Percentiles rank a stretch among this genome's conserved stretches.
These are phyloP conservation scores for Leguminivora glycinivorella DNA, from an alignment of 1,140 invertebrate species.

Conservation along the genomic window DNA sequence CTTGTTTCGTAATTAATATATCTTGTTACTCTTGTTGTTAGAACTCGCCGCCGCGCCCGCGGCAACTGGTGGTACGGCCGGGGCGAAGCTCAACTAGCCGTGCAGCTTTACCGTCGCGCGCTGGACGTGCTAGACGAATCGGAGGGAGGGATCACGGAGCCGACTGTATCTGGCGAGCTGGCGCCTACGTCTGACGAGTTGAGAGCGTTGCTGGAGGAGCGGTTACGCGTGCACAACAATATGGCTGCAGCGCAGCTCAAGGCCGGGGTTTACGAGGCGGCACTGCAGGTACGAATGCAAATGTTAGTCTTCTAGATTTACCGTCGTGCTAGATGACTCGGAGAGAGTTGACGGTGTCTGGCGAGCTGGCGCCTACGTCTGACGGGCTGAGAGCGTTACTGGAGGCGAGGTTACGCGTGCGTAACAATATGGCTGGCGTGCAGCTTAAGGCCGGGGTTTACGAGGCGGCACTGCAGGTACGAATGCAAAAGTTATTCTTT, in stretches of 20 bases:
- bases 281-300: slow-evolving; percentile 75
- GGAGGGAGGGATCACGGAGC: slow-evolving; percentile 79
- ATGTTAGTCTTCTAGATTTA: too few species aligned
- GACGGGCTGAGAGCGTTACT: too few species aligned
- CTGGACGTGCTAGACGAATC: slow-evolving; percentile 88
- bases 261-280: slow-evolving; percentile 89
- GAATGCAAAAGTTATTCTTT: too few species aligned
- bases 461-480: slow-evolving; percentile 89
- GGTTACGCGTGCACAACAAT: slow-evolving; percentile 92
- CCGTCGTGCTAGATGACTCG: too few species aligned
- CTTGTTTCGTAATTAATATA: too few species aligned
- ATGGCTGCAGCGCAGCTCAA: slow-evolving; percentile 94
- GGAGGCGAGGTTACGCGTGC: too few species aligned
- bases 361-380: too few species aligned
- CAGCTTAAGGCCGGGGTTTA: too few species aligned
- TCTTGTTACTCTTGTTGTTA: slow-evolving; percentile 54
- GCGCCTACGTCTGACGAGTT: slow-evolving; percentile 48
- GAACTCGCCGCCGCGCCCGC: slow-evolving; percentile 88
- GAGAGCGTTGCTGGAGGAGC: slow-evolving; percentile 83
- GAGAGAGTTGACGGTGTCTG: too few species aligned
- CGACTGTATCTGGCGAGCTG: slow-evolving; percentile 57
- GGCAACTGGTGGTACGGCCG: slow-evolving; percentile 94
- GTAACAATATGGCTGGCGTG: too few species aligned
- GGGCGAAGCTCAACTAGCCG: slow-evolving; percentile 86
- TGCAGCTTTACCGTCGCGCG: slow-evolving; percentile 91